Percentiles rank a stretch among this genome's conserved stretches.
These are phyloP conservation scores for Macrosteles quadrilineatus DNA, from an alignment of 1,140 invertebrate species.

Conservation along the genomic window DNA sequence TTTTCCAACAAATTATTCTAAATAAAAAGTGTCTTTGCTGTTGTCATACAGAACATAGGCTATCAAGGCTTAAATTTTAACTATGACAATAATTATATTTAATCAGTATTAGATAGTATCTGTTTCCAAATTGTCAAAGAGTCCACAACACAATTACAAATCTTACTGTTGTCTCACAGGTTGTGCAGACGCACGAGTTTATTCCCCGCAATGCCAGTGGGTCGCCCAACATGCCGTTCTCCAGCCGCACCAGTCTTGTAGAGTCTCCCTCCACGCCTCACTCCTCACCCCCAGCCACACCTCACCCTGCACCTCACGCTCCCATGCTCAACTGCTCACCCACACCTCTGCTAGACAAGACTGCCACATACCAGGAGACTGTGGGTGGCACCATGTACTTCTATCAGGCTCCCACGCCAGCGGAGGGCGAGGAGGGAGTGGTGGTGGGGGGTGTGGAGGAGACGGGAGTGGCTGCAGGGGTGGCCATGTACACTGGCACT, in stretches of 20 bases:
- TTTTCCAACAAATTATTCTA: too few relatives aligned
- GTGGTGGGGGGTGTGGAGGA: slow-evolving; percentile 45
- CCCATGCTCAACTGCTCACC: slow-evolving; percentile 34
- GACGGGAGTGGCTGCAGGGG: slow-evolving; percentile 4
- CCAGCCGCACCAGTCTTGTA: slow-evolving; percentile 31
- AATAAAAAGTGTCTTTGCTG: too few relatives aligned
- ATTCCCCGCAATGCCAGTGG: slow-evolving; percentile 35
- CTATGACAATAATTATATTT: too few relatives aligned
- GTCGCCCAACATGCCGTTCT: slow-evolving; percentile 18
- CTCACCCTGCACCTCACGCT: slow-evolving; percentile 29
- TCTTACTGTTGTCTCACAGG: too few relatives aligned
- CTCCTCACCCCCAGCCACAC: slow-evolving; percentile 35
- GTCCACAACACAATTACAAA: too few relatives aligned
- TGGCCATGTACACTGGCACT: slow-evolving; percentile 63
- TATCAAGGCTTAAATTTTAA: too few relatives aligned
- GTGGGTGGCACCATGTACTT: slow-evolving; percentile 94
- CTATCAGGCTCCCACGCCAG: slow-evolving; percentile 60
- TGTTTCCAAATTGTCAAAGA: too few relatives aligned
- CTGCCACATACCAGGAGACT: slow-evolving; percentile 64
- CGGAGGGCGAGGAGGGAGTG: slow-evolving; percentile 49
- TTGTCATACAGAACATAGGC: too few relatives aligned
- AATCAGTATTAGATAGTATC: too few relatives aligned
- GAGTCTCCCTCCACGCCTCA: slow-evolving; percentile 35
- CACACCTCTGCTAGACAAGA: slow-evolving; percentile 34
- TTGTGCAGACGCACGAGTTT: slow-evolving; percentile 31